Conservation (phyloP, 2,888 invertebrate species). For the Andrena chrysosceles region DNA sequence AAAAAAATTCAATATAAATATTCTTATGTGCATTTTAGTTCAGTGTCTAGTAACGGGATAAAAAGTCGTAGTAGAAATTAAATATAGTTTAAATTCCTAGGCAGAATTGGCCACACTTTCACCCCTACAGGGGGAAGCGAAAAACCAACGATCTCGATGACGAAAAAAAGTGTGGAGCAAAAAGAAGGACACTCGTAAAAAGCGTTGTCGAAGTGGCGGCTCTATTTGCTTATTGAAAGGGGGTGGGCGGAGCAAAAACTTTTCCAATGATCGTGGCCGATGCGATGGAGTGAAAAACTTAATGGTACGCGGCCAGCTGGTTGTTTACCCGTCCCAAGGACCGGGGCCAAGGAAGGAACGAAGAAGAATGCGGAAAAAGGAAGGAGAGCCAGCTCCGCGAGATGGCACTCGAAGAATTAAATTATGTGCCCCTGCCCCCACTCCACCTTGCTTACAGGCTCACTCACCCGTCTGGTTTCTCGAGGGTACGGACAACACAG, state of each 20-base stretch:
- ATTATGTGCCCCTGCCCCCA: constrained; percentile 39
- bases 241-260: constrained; percentile 4
- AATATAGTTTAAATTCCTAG: background rate
- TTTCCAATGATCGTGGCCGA: constrained; percentile 25
- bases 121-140: background rate
- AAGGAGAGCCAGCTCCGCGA: background rate
- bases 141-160: background rate
- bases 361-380: constrained; percentile 12
- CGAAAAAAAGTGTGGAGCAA: background rate
- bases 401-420: constrained; percentile 50
- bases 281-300: constrained; percentile 29
- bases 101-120: background rate
- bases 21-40: too few species aligned
- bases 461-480: constrained; percentile 10
- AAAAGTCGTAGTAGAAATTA: too few species aligned
- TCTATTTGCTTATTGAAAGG: constrained; percentile 22
- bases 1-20: too few species aligned
- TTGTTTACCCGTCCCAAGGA: constrained; percentile 40
- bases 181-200: background rate
- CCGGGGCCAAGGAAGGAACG: background rate
- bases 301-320: constrained; percentile 43
- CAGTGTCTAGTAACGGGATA: too few species aligned
- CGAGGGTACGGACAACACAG: constrained; percentile 41
- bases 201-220: background rate
- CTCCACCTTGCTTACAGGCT: constrained; percentile 1